Percentiles rank a stretch among this genome's conserved stretches.
Conservation (phyloP, 2,113 vertebrate species). For the Lathamus discolor region DNA sequence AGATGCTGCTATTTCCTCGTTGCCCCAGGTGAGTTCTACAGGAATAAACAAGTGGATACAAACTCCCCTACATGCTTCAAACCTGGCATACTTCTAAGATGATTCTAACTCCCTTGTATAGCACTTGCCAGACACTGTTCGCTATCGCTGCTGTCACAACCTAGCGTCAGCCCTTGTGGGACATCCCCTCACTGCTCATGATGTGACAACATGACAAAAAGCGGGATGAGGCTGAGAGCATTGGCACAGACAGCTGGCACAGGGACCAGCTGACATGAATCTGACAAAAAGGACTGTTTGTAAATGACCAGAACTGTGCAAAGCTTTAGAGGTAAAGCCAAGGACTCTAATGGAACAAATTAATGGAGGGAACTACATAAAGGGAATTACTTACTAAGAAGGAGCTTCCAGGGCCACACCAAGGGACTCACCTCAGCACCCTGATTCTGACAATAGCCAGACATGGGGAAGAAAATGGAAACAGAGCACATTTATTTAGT, state of each 20-base stretch:
- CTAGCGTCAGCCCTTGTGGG: not conserved
- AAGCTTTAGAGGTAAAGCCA: not conserved
- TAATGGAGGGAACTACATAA: not conserved
- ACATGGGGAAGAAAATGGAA: not conserved
- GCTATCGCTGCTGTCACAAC: not conserved
- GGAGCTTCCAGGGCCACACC: not conserved
- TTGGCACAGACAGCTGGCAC: not conserved
- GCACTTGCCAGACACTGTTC: not conserved
- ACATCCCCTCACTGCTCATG: not conserved
- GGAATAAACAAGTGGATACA: not conserved
- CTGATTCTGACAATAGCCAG: not conserved
- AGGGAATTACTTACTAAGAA: not conserved
- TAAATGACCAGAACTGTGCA: not conserved
- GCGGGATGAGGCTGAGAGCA: not conserved
- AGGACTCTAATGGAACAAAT: not conserved
- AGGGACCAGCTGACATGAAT: not conserved
- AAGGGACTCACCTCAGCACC: not conserved
- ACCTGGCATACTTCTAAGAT: not conserved
- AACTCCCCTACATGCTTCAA: rapidly evolving
- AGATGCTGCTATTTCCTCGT: not conserved
- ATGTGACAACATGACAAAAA: not conserved
- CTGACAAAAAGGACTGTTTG: not conserved
- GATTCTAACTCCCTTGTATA: not conserved
- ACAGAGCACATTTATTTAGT: not conserved
- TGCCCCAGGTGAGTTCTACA: not conserved